These are phyloP conservation scores for Dasysyrphus tricinctus DNA, from an alignment of 2,888 invertebrate species.

Conservation along the genomic window DNA sequence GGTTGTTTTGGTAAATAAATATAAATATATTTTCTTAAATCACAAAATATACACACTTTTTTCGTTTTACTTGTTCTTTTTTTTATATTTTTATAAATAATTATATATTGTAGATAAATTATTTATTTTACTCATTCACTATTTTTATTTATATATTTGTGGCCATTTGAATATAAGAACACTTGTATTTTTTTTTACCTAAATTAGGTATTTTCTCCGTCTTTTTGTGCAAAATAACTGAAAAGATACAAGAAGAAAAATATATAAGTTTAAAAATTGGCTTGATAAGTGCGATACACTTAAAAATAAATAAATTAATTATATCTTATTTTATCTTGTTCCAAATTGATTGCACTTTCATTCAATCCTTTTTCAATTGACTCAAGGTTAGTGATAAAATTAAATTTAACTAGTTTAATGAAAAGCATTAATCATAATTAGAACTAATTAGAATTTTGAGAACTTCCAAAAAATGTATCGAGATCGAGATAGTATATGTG, in stretches of 20 bases:
- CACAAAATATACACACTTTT: constrained; percentile 63
- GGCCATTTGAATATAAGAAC: constrained; percentile 72
- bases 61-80: constrained; percentile 22
- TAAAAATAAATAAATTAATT: constrained; percentile 28
- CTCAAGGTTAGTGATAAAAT: constrained; percentile 60
- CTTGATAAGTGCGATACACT: neutral
- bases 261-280: constrained; percentile 46
- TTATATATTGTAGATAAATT: constrained; percentile 20
- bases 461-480: constrained; percentile 55
- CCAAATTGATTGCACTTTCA: constrained; percentile 65
- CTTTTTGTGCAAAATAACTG: constrained; percentile 70
- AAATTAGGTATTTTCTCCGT: constrained; percentile 47
- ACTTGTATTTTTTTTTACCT: constrained; percentile 52
- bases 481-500: neutral
- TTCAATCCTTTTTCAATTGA: constrained; percentile 72
- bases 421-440: constrained; percentile 66
- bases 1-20: constrained; percentile 72
- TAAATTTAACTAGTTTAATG: constrained; percentile 36
- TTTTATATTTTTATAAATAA: constrained; percentile 45
- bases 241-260: constrained; percentile 55
- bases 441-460: constrained; percentile 69
- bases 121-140: constrained; percentile 51
- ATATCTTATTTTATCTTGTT: neutral
- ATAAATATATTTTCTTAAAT: constrained; percentile 66
- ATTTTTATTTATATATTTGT: constrained; percentile 55